phyloP scores from a whole-genome alignment of 2,113 vertebrate species.

The Archilochus colubris region DNA sequence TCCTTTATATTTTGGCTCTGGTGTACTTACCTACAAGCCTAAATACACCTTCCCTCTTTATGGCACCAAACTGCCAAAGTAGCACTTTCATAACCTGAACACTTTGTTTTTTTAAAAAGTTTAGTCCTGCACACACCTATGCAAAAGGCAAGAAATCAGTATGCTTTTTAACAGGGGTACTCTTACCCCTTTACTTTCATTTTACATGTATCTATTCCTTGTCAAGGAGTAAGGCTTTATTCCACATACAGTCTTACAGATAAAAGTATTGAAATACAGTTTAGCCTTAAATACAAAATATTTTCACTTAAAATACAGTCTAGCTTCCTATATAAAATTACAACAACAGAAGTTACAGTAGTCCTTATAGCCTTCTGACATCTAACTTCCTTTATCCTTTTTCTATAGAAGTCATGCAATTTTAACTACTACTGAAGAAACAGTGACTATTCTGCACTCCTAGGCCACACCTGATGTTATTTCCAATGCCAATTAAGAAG shows the following conservation, averaged over 20 bases:
- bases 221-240: neutral
- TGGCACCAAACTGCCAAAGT: neutral
- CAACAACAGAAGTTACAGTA: neutral
- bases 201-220: neutral
- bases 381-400: neutral
- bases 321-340: neutral
- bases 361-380: neutral
- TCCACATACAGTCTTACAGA: neutral
- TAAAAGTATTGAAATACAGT: neutral
- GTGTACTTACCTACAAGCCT: neutral
- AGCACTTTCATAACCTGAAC: neutral
- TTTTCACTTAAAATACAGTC: neutral
- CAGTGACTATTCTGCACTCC: neutral
- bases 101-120: neutral
- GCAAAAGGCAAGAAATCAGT: neutral
- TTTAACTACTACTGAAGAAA: neutral
- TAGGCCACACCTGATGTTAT: neutral
- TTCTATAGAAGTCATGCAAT: neutral
- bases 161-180: neutral
- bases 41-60: neutral
- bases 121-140: neutral
- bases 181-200: neutral
- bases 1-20: neutral
- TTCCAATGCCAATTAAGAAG: neutral
- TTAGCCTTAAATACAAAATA: neutral